Conservation (phyloP, 2,888 invertebrate species). For the Pterobdella sp. region DNA sequence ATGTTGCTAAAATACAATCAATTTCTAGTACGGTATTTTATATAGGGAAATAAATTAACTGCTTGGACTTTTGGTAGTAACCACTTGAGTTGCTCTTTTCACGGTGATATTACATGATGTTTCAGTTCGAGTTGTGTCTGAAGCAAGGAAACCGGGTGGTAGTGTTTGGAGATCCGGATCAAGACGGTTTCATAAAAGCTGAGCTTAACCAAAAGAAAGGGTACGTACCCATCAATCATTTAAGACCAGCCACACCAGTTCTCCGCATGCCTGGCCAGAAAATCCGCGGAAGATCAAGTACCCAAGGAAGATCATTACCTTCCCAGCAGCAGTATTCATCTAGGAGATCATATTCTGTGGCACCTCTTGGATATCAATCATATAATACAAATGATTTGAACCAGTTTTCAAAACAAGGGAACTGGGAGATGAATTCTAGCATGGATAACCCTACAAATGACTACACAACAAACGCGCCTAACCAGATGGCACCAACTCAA, state of each 20-base stretch:
- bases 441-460: background rate
- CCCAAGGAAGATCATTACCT: background rate
- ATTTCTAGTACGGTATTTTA: background rate
- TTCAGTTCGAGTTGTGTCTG: constrained; percentile 90
- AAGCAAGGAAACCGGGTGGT: constrained; percentile 90
- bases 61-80: background rate
- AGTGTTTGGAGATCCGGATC: constrained; percentile 97
- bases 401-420: background rate
- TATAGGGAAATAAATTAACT: background rate
- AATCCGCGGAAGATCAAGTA: background rate
- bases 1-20: background rate
- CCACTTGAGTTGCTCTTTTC: too few relatives aligned
- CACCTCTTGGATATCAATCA: background rate
- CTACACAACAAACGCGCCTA: background rate
- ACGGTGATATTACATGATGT: too few relatives aligned
- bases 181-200: constrained; percentile 97
- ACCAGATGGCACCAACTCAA: background rate
- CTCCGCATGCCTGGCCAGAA: constrained; percentile 4
- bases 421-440: background rate
- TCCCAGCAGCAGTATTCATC: background rate
- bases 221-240: constrained; percentile 91
- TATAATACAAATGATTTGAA: background rate
- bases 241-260: constrained; percentile 18
- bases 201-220: constrained; percentile 90
- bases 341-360: background rate